These are phyloP conservation scores for Drosophila paramelanica DNA, from an alignment of 2,888 invertebrate species.

Conservation along the genomic window DNA sequence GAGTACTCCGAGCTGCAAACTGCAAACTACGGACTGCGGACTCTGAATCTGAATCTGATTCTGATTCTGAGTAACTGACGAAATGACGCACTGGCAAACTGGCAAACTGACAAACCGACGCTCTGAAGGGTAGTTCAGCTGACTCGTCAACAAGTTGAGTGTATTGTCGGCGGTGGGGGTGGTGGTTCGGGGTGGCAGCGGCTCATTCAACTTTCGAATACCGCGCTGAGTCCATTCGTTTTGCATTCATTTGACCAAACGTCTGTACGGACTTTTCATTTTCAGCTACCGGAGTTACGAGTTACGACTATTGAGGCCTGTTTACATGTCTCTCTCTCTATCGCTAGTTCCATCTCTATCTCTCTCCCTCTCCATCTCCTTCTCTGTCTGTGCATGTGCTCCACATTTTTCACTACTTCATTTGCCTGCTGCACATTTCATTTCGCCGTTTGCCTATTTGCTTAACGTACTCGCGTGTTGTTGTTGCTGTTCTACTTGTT, in stretches of 20 bases:
- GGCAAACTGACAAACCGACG: constrained; percentile 45
- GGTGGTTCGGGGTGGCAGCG: constrained; percentile 2
- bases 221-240: constrained; percentile 28
- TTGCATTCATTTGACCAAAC: constrained; percentile 54
- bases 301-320: constrained; percentile 49
- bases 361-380: constrained; percentile 15
- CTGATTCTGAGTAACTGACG: constrained; percentile 51
- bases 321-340: constrained; percentile 29
- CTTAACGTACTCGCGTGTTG: constrained; percentile 62
- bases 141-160: constrained; percentile 71
- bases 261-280: constrained; percentile 62
- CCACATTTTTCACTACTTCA: constrained; percentile 68
- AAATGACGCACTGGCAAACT: constrained; percentile 20
- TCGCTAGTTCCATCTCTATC: constrained; percentile 12
- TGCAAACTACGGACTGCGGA: constrained; percentile 7
- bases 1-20: constrained; percentile 12
- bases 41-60: constrained; percentile 14
- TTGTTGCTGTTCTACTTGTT: constrained; percentile 47
- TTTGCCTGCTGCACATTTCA: constrained; percentile 67
- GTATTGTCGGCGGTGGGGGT: constrained; percentile 8
- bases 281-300: constrained; percentile 25
- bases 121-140: constrained; percentile 55
- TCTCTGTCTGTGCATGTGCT: constrained; percentile 45
- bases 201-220: constrained; percentile 44
- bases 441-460: constrained; percentile 67